Percentiles rank a stretch among this genome's conserved stretches.
phyloP scores from a whole-genome alignment of 1,140 invertebrate genomes.

The Lethrus apterus region DNA sequence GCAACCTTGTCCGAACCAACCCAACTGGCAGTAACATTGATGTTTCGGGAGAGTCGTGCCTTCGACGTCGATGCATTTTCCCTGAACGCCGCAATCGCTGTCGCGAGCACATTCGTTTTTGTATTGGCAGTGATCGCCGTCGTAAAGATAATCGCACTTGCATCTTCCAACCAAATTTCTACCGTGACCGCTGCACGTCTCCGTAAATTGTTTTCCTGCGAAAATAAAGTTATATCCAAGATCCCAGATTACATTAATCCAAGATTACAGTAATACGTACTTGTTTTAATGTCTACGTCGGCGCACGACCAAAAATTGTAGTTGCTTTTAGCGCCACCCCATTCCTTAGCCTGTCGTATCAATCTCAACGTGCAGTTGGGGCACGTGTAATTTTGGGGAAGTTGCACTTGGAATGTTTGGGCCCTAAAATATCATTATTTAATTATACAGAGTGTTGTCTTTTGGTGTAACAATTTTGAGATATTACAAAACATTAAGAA shows the following conservation, averaged over 20 bases:
- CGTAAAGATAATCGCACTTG: conserved; percentile 75
- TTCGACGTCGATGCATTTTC: conserved; percentile 72
- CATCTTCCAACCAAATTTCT: conserved; percentile 67
- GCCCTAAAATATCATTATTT: conserved; percentile 53
- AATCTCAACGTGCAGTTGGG: conserved; percentile 83
- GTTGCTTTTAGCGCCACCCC: conserved; percentile 62
- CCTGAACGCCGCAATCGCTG: conserved; percentile 75
- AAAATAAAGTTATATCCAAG: conserved; percentile 3
- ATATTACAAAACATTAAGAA: too few species aligned
- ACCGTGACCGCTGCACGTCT: conserved; percentile 77
- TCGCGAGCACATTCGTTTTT: conserved; percentile 75
- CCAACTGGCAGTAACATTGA: conserved; percentile 83
- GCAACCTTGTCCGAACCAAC: conserved; percentile 76
- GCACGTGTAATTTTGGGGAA: conserved; percentile 79
- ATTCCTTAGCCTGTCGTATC: conserved; percentile 82
- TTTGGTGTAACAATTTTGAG: conserved; percentile 1
- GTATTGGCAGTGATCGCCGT: conserved; percentile 76
- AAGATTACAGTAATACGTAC: conserved; percentile 36
- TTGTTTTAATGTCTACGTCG: conserved; percentile 77
- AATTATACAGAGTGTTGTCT: not conserved
- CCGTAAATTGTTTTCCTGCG: conserved; percentile 62
- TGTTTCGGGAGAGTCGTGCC: conserved; percentile 71
- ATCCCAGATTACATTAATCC: not conserved
- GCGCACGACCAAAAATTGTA: conserved; percentile 94
- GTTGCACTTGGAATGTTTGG: conserved; percentile 66